Evolutionary conservation across 2,888 invertebrate species (phyloP).

Genomic region (Disparrhopalites patrizii): DNA sequence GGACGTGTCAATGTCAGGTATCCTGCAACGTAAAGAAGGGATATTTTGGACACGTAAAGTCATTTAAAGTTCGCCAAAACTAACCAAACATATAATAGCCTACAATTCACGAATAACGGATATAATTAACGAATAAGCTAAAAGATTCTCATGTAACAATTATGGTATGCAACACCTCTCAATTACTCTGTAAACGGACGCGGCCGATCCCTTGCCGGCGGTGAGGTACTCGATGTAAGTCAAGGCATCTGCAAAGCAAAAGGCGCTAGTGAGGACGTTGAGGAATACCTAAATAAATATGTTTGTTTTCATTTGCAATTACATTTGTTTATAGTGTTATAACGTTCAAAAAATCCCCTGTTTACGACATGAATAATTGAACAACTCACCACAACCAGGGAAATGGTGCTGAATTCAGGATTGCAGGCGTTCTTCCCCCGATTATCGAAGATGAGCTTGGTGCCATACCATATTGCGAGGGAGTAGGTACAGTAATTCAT

Average conservation of each 20-base stretch:
- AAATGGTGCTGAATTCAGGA: too few species aligned
- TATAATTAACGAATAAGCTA: too few species aligned
- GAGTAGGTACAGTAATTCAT: conserved; percentile 72
- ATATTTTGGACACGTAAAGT: not conserved
- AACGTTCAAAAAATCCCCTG: not conserved
- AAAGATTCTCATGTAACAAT: too few species aligned
- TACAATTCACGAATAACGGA: too few species aligned
- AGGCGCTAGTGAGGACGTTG: not conserved
- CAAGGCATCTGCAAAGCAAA: conserved; percentile 5
- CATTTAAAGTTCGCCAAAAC: too few species aligned
- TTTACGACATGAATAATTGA: not conserved
- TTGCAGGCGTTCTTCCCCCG: too few species aligned
- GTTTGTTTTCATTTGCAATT: not conserved
- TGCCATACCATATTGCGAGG: conserved; percentile 59
- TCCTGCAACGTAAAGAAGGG: conserved; percentile 28
- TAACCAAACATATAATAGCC: too few species aligned
- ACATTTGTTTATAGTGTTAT: not conserved
- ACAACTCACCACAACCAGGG: not conserved
- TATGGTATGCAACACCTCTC: conserved; percentile 1
- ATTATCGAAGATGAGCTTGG: conserved; percentile 14
- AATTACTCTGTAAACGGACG: conserved; percentile 15
- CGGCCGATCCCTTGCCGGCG: conserved; percentile 13
- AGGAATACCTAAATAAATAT: conserved; percentile 15
- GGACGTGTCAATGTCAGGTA: conserved; percentile 53
- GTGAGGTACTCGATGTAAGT: conserved; percentile 6